Evolutionary conservation across 2,113 vertebrate genomes (phyloP).

Genomic region (Pycnonotus jocosus): DNA sequence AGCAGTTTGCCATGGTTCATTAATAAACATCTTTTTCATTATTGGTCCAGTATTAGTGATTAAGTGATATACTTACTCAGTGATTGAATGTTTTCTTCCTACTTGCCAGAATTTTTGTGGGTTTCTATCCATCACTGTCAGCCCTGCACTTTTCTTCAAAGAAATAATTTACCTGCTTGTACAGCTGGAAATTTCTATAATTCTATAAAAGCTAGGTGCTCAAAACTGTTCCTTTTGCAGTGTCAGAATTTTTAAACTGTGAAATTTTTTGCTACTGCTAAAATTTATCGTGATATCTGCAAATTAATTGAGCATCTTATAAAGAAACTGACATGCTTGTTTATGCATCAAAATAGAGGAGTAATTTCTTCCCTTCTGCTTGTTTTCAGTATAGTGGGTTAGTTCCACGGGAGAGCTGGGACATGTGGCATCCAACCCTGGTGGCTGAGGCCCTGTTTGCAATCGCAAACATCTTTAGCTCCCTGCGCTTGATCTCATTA

Average conservation of each 20-base stretch:
- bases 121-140: not conserved
- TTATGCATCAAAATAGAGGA: not conserved
- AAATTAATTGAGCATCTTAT: not conserved
- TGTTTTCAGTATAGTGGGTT: constrained; percentile 80
- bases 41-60: not conserved
- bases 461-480: constrained; percentile 98
- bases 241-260: not conserved
- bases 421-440: constrained; percentile 95
- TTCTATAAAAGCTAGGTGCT: not conserved
- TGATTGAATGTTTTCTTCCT: not conserved
- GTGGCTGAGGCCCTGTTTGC: constrained; percentile 95
- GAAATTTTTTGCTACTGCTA: not conserved
- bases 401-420: constrained; percentile 79
- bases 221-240: not conserved
- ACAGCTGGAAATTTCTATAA: not conserved
- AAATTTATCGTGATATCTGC: not conserved
- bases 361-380: constrained; percentile 40
- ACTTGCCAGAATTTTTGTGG: not conserved
- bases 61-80: not conserved
- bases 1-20: not conserved
- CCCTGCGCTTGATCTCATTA: constrained; percentile 92
- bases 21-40: constrained; percentile 9
- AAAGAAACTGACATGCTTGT: not conserved
- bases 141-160: not conserved
- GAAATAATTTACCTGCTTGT: not conserved